Evolutionary conservation across 2,888 invertebrate genomes (phyloP).

Genomic region (Brenthis ino): DNA sequence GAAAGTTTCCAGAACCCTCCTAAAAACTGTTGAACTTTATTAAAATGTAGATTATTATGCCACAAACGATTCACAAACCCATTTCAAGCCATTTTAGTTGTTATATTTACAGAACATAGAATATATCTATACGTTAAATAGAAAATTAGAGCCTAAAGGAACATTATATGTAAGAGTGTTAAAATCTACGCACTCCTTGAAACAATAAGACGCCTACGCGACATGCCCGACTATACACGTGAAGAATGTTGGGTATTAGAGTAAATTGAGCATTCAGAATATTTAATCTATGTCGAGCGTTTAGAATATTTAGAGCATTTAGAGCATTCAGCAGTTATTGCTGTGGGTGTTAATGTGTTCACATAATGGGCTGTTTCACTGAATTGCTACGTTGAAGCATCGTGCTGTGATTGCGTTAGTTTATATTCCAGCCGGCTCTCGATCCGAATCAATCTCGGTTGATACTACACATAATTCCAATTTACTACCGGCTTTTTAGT

Average conservation of each 20-base stretch:
- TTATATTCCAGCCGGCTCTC: conserved; percentile 27
- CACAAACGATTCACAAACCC: conserved; percentile 6
- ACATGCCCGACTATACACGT: conserved; percentile 14
- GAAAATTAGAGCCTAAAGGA: background rate
- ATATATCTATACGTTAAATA: background rate
- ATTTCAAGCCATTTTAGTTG: background rate
- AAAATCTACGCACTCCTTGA: background rate
- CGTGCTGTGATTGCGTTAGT: conserved; percentile 32
- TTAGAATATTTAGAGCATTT: conserved; percentile 23
- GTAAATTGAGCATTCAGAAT: conserved; percentile 18
- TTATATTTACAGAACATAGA: background rate
- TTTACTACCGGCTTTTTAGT: conserved; percentile 27
- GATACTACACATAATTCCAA: conserved; percentile 26
- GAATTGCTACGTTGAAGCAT: conserved; percentile 38
- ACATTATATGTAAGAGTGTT: background rate
- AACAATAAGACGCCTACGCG: conserved; percentile 8
- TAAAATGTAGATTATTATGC: conserved; percentile 3
- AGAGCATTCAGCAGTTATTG: conserved; percentile 36
- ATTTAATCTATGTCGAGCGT: conserved; percentile 7
- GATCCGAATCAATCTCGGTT: conserved; percentile 32
- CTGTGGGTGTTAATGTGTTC: conserved; percentile 35
- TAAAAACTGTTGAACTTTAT: conserved; percentile 1
- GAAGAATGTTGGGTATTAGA: conserved; percentile 23
- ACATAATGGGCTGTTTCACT: conserved; percentile 39
- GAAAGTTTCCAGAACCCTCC: background rate